Evolutionary conservation across 2,888 invertebrate species (phyloP), one percentile per base, ranked within the genome.

Genomic region (Zygaena filipendulae): DNA sequence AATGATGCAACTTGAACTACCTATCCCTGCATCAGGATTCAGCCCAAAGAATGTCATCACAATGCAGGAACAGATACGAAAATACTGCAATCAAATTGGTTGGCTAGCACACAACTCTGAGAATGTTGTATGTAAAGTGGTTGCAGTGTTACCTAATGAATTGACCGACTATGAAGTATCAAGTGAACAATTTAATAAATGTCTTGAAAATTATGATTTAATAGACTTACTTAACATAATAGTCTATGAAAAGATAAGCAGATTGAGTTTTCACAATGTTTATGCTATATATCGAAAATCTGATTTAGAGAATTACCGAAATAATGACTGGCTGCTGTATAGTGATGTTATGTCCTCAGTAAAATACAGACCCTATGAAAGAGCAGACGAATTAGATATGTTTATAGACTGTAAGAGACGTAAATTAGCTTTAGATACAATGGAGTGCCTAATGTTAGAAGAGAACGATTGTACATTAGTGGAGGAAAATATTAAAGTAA

Each of bases 251-350:
- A 84, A 83, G 49, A 69, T 85, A 27, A 69, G 62, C 30, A 60
- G 63, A 25, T 49, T 77, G 9, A 60, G 74, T 14, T 61, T 70
- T 32, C 68, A 84, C 40, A 60, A 74, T 34, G 63, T 69, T 32
- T 72, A 64, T 41, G 84, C 84, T 1, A 74, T 87, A 25, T 88
- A 87, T 48, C 72, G 85, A 33, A 77, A 63, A 42, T 58, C 77
- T 28, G 66, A 68, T 25, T 52, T 87, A 30, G 68, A 77, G 34
- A 62, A 80, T 25, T 86, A 82, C 49, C 59, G 74, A 12, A 74
- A 63, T 32, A 59, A 69, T 10, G 69, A 84, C 20, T 88, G 87
- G 87, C 81, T 87, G 62, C 85, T 84, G 49, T 57, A 68, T 36
- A 43, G 52, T 14, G 55, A 59, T 23, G 40, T 58, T 21, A 38